Evolutionary conservation across 2,888 invertebrate species (phyloP).

Genomic region (Nasonovia ribisnigri): DNA sequence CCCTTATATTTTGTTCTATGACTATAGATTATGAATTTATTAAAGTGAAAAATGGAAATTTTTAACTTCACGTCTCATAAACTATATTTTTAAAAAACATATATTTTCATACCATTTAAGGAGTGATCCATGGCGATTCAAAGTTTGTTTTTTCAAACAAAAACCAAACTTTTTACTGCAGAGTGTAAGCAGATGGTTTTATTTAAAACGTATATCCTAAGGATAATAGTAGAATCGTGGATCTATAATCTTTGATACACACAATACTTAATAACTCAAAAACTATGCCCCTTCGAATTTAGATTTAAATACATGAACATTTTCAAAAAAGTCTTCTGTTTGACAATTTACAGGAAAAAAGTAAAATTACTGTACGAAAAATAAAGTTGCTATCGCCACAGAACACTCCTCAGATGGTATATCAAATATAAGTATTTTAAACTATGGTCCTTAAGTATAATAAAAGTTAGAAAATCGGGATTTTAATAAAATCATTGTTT

Average conservation of each 20-base stretch:
- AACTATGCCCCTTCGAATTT: neutral
- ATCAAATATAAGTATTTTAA: neutral
- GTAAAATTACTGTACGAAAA: neutral
- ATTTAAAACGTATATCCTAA: neutral
- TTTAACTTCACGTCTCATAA: too few species aligned
- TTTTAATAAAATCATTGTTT: neutral
- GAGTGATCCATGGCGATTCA: neutral
- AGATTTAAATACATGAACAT: neutral
- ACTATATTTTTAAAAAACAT: neutral
- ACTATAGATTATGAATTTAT: neutral
- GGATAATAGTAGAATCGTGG: neutral
- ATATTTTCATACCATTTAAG: neutral
- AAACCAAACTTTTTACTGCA: neutral
- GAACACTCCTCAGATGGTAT: neutral
- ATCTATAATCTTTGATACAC: neutral
- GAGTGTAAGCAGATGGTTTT: neutral
- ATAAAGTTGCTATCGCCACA: neutral
- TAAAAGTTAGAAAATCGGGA: neutral
- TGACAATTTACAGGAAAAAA: neutral
- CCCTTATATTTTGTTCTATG: neutral
- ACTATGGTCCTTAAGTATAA: neutral
- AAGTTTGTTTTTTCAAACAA: neutral
- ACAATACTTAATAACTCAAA: neutral
- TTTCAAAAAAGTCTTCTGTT: neutral
- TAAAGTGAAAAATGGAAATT: neutral